Percentiles rank a stretch among this genome's conserved stretches.
Evolutionary conservation across 1,140 invertebrate genomes (phyloP).

Genomic region (Danaus plexippus): DNA sequence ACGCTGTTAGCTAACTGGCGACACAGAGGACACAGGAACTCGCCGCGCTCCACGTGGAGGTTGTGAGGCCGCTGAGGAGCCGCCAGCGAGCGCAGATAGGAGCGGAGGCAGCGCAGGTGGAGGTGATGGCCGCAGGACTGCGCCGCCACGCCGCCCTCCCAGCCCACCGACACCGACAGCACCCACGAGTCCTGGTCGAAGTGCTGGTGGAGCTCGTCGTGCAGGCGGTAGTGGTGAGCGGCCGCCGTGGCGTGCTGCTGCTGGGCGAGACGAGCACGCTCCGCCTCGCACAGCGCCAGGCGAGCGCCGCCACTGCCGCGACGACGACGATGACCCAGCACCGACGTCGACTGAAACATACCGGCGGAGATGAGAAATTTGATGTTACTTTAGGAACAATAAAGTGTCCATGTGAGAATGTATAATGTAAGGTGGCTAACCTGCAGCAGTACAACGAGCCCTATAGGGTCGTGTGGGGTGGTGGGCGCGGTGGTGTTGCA

Average conservation of each 20-base stretch:
- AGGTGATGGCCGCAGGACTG: conserved; percentile 97
- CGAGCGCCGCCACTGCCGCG: conserved; percentile 39
- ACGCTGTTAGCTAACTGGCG: conserved; percentile 94
- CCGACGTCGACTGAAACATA: conserved; percentile 79
- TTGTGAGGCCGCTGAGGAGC: conserved; percentile 82
- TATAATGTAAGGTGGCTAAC: conserved; percentile 36
- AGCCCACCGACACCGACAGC: conserved; percentile 88
- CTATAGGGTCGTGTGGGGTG: conserved; percentile 89
- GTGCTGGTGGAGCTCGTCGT: conserved; percentile 79
- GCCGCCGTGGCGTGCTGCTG: conserved; percentile 75
- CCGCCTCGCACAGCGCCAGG: conserved; percentile 63
- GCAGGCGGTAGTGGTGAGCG: conserved; percentile 77
- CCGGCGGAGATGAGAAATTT: no score
- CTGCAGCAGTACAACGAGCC: conserved; percentile 90
- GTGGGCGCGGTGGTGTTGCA: conserved; percentile 92
- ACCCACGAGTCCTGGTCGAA: conserved; percentile 88
- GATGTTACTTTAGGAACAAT: no score
- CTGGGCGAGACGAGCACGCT: conserved; percentile 77
- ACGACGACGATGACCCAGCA: conserved; percentile 83
- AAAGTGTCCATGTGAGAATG: no score
- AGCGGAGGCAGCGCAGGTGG: conserved; percentile 92
- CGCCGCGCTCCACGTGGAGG: conserved; percentile 85
- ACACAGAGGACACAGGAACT: conserved; percentile 95
- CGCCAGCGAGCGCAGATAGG: conserved; percentile 87
- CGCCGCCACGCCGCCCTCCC: conserved; percentile 95